Base-by-base conservation (phyloP, 2,888 invertebrate species). In the Pharmacophagus antenor region DNA sequence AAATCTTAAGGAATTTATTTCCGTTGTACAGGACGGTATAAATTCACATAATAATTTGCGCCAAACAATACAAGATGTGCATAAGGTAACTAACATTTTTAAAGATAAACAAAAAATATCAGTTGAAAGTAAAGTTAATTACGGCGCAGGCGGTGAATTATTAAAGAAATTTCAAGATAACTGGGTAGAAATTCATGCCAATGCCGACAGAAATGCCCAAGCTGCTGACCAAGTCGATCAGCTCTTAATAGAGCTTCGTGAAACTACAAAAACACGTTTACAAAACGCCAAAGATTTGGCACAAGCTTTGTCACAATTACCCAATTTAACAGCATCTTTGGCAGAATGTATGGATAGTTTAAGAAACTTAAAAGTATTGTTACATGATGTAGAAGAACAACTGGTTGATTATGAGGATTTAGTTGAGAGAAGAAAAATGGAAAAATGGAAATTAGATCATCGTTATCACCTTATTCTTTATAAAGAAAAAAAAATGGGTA, bases 401-500 rank as follows among this genome's bases (percentile, higher is more conserved):
- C 74, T 95, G 52, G 84, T 93, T 10, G 88, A 92, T 56, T 90
- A 95, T 63, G 94, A 95, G 74, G 93, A 94, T 71, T 76, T 94
- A 61, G 92, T 95, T 15, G 95, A 95, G 72, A 92, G 92, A 63
- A 90, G 93, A 63, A 94, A 95, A 65, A 91, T 95, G 74, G 93
- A 95, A 71, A 93, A 92, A 72, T 92, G 93, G 82, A 94, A 95
- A 77, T 75, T 94, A 47, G 94, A 95, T 71, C 95, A 95, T 73
- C 90, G 93, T 67, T 94, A 94, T 72, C 94, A 95, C 66, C 85
- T 95, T 56, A 92, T 93, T 18, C 80, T 94, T 66, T 95, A 95
- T 69, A 93, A 94, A 76, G 93, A 94, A 68, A 94, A 93, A 69
- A 95, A 95, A 84, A 86, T 94, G 77, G 93, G 95, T 95, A 80